These are phyloP conservation scores for Catalaphyllia jardinei DNA, from an alignment of 64 coral and sea anemone genomes.

Conservation along the genomic window DNA sequence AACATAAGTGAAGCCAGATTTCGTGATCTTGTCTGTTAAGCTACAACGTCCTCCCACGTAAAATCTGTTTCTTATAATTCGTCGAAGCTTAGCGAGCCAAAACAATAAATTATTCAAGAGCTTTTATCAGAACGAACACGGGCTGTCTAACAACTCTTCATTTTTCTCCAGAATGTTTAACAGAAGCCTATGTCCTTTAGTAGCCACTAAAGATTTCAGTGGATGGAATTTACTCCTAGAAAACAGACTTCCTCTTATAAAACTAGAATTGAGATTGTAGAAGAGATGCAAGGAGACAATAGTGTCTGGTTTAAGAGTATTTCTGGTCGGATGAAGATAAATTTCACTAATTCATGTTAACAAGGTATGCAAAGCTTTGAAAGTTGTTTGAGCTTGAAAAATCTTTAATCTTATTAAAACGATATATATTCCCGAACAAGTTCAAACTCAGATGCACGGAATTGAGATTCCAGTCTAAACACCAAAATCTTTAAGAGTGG, in stretches of 20 bases:
- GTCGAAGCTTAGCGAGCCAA: constrained; percentile 2
- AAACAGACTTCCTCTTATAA: too few species aligned
- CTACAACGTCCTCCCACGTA: neutral
- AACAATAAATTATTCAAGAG: constrained; percentile 32
- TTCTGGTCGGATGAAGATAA: neutral
- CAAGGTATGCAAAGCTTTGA: neutral
- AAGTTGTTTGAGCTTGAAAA: neutral
- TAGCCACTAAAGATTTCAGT: too few species aligned
- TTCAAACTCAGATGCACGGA: neutral
- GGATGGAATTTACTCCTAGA: too few species aligned
- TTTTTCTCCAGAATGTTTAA: neutral
- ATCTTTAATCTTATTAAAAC: neutral
- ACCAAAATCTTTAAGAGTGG: neutral
- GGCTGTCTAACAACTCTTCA: too few species aligned
- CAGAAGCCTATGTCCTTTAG: too few species aligned
- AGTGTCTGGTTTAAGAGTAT: neutral
- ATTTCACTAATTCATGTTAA: neutral
- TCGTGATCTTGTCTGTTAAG: neutral
- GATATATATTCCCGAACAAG: neutral
- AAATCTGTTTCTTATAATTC: constrained; percentile 23
- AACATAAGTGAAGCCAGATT: neutral
- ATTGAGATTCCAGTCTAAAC: neutral
- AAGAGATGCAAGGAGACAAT: neutral
- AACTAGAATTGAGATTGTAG: neutral
- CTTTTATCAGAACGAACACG: too few species aligned